Percentiles rank a stretch among this genome's conserved stretches.
Conservation (phyloP, 2,888 invertebrate species). For the Hydroisotoma schaefferi region DNA sequence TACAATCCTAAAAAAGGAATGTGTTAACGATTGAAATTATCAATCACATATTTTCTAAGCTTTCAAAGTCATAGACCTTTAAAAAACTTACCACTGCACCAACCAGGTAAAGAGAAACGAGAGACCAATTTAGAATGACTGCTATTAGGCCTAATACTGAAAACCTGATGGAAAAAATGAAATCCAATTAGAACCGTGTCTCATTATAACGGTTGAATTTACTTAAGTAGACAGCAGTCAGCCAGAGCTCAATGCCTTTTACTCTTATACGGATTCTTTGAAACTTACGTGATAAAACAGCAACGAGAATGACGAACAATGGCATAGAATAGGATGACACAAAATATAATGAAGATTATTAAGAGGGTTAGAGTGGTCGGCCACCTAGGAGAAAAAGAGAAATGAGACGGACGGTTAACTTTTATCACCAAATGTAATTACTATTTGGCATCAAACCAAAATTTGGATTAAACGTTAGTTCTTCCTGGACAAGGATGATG, state of each 20-base stretch:
- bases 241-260: slow-evolving; percentile 11
- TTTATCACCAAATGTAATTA: too few species aligned
- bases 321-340: slow-evolving; percentile 83
- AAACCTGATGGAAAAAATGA: slow-evolving; percentile 56
- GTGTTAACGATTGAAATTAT: too few species aligned
- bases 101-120: slow-evolving; percentile 80
- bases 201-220: slow-evolving; percentile 3
- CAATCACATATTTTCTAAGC: too few species aligned
- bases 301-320: slow-evolving; percentile 84
- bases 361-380: slow-evolving; percentile 84
- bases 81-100: slow-evolving; percentile 65
- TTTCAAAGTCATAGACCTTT: too few species aligned
- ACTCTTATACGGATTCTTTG: neutral
- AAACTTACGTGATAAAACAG: slow-evolving; percentile 71
- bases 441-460: too few species aligned
- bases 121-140: slow-evolving; percentile 82
- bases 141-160: slow-evolving; percentile 82
- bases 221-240: slow-evolving; percentile 20
- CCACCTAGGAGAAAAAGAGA: slow-evolving; percentile 62
- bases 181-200: slow-evolving; percentile 10
- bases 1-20: neutral
- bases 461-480: too few species aligned
- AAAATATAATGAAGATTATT: slow-evolving; percentile 78
- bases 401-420: too few species aligned
- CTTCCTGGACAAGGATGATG: too few species aligned